phyloP scores from a whole-genome alignment of 2,888 invertebrate genomes.

The Hydriomena furcata region DNA sequence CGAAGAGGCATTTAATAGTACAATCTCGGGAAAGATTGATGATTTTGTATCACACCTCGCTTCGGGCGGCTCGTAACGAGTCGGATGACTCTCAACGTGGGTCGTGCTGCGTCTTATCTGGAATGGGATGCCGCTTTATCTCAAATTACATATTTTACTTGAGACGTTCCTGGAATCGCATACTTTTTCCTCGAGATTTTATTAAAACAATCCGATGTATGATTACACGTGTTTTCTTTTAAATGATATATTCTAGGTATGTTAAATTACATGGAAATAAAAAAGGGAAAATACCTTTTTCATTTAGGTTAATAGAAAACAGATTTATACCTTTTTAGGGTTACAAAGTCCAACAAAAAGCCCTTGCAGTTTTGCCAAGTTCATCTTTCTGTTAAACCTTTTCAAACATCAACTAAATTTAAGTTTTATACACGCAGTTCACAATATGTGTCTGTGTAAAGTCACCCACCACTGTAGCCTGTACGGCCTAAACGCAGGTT shows the following conservation, averaged over 20 bases:
- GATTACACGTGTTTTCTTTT: constrained; percentile 20
- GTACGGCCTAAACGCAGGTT: no score
- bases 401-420: no score
- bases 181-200: constrained; percentile 59
- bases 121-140: constrained; percentile 82
- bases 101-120: constrained; percentile 80
- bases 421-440: no score
- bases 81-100: constrained; percentile 78
- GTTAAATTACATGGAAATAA: constrained; percentile 3
- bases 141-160: constrained; percentile 83
- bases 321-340: no score
- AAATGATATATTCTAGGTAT: not conserved
- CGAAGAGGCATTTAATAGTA: constrained; percentile 83
- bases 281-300: not conserved
- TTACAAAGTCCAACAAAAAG: no score
- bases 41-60: constrained; percentile 84
- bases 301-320: no score
- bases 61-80: constrained; percentile 82
- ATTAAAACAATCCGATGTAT: constrained; percentile 44
- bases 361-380: no score
- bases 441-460: no score
- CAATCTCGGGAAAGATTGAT: constrained; percentile 83
- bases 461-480: no score
- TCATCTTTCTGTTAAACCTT: no score
- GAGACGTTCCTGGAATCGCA: constrained; percentile 69